phyloP scores from a whole-genome alignment of 2,888 invertebrate genomes.

The Dasypolia templi region DNA sequence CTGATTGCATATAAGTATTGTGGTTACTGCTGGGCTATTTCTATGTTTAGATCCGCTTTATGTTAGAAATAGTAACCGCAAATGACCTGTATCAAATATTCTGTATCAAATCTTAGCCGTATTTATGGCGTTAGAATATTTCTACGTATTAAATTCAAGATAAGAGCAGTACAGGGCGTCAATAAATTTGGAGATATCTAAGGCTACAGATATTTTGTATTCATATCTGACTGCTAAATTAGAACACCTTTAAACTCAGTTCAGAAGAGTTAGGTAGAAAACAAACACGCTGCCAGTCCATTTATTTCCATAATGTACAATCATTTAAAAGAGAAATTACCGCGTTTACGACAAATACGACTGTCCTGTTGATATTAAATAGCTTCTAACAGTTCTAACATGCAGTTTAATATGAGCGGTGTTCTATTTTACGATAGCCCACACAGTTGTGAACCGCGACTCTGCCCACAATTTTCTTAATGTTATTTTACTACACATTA shows the following conservation, averaged over 20 bases:
- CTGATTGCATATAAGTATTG: conserved; percentile 47
- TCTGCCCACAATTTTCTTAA: conserved; percentile 70
- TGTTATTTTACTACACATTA: conserved; percentile 72
- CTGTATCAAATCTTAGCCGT: conserved; percentile 17
- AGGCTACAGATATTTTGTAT: conserved; percentile 11
- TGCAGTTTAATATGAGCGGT: conserved; percentile 47
- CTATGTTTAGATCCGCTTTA: conserved; percentile 56
- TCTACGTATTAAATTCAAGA: conserved; percentile 6
- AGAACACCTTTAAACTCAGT: conserved; percentile 18
- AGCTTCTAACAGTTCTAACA: conserved; percentile 39
- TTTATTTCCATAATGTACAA: conserved; percentile 43
- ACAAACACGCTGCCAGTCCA: conserved; percentile 28
- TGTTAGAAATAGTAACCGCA: conserved; percentile 46
- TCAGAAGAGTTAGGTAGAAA: conserved; percentile 3
- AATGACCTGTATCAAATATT: conserved; percentile 29
- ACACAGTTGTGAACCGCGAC: conserved; percentile 56
- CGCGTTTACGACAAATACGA: conserved; percentile 44
- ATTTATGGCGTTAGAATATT: conserved; percentile 15
- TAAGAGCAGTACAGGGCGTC: background rate
- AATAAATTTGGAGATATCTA: conserved; percentile 24
- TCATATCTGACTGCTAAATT: conserved; percentile 4
- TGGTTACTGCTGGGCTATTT: conserved; percentile 44
- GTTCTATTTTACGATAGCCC: conserved; percentile 61
- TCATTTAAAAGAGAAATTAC: conserved; percentile 56
- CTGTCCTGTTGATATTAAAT: conserved; percentile 48